Percentiles rank a stretch among this genome's conserved stretches.
Evolutionary conservation across 2,113 vertebrate genomes (phyloP).

Genomic region (Picathartes gymnocephalus): DNA sequence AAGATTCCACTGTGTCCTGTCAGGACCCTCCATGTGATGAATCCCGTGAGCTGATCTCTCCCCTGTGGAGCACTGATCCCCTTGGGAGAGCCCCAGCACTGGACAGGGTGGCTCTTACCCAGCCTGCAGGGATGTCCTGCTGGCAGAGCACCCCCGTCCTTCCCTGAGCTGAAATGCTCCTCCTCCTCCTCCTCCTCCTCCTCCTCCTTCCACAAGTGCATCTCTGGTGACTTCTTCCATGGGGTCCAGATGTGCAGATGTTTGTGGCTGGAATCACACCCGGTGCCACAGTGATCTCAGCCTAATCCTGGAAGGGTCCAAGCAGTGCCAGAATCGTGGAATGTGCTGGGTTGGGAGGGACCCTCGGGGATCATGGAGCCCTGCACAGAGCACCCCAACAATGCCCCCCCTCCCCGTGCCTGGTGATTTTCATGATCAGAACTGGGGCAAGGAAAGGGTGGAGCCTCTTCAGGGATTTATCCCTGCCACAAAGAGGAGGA

Average conservation of each 20-base stretch:
- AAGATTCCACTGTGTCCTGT: neutral
- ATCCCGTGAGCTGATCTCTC: neutral
- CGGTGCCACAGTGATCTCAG: neutral
- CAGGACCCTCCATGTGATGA: neutral
- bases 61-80: neutral
- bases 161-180: neutral
- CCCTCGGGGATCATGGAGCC: neutral
- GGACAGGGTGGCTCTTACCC: neutral
- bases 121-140: neutral
- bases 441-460: neutral
- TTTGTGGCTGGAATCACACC: neutral
- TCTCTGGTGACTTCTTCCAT: neutral
- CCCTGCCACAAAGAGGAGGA: neutral
- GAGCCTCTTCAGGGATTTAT: neutral
- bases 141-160: neutral
- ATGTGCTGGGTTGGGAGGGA: neutral
- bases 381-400: neutral
- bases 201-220: neutral
- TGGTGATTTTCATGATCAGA: neutral
- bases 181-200: neutral
- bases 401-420: neutral
- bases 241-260: neutral
- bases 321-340: neutral
- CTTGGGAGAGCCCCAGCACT: neutral
- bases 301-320: neutral